phyloP scores from a whole-genome alignment of 2,797 vertebrate genomes.

The Meda fulgida region DNA sequence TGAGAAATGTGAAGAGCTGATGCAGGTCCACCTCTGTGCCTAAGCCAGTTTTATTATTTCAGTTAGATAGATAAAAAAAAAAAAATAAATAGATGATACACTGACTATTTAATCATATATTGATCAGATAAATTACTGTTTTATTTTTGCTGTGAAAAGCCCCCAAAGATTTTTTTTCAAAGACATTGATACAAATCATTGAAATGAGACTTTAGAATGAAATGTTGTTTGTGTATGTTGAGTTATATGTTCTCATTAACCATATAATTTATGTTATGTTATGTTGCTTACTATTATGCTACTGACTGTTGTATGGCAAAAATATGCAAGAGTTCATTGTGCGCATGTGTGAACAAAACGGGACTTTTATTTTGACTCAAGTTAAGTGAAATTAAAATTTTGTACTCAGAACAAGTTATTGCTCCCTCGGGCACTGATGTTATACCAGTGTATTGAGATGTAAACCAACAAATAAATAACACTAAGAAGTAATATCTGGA shows the following conservation, averaged over 20 bases:
- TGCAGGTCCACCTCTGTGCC: background rate
- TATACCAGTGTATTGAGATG: too few relatives aligned
- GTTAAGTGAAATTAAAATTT: rapidly evolving
- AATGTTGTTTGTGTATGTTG: background rate
- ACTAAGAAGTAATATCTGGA: background rate
- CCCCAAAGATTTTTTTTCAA: background rate
- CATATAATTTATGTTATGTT: too few relatives aligned
- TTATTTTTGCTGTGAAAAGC: background rate
- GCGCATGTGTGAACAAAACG: too few relatives aligned
- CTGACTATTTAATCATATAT: slow-evolving; percentile 11
- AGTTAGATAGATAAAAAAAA: background rate
- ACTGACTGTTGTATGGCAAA: too few relatives aligned
- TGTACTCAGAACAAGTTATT: too few relatives aligned
- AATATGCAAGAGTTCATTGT: too few relatives aligned
- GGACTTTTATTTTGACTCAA: too few relatives aligned
- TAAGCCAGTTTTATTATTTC: background rate
- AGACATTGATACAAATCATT: background rate
- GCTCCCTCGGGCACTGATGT: too few relatives aligned
- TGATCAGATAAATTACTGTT: background rate
- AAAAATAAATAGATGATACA: background rate
- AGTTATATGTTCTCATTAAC: too few relatives aligned
- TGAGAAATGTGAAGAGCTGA: slow-evolving; percentile 12
- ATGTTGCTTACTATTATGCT: too few relatives aligned
- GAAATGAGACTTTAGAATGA: background rate
- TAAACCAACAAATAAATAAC: background rate